Conservation (phyloP, 2,113 vertebrate genomes). For the Tenrec ecaudatus region DNA sequence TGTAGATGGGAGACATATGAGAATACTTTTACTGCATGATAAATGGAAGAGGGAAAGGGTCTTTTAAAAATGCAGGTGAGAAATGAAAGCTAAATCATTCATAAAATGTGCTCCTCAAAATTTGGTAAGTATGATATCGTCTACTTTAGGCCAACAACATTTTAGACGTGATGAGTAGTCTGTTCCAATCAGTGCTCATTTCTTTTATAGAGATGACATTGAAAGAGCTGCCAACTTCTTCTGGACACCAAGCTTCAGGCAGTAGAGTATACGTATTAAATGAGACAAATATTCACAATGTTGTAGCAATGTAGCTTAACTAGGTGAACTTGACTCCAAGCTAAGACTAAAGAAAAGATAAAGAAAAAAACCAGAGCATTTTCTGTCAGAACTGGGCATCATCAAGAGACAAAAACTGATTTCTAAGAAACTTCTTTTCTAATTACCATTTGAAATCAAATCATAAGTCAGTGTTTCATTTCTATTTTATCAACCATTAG, state of each 20-base stretch:
- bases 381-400: neutral
- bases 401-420: constrained; percentile 1
- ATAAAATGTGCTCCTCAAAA: neutral
- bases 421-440: neutral
- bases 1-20: neutral
- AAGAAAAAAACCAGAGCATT: constrained; percentile 5
- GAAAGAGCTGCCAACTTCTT: constrained; percentile 44
- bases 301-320: neutral
- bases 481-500: neutral
- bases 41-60: no score
- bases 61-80: neutral
- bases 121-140: neutral
- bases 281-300: neutral
- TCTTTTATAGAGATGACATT: constrained; percentile 40
- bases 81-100: neutral
- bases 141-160: neutral
- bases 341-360: neutral
- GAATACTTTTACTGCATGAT: neutral
- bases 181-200: constrained; percentile 18
- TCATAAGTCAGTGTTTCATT: neutral
- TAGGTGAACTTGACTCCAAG: neutral
- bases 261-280: neutral
- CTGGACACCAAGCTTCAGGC: constrained; percentile 35
- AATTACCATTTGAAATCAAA: neutral
- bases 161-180: neutral